Base-by-base conservation (phyloP, 2,888 invertebrate species). In the Perdita meconis region DNA sequence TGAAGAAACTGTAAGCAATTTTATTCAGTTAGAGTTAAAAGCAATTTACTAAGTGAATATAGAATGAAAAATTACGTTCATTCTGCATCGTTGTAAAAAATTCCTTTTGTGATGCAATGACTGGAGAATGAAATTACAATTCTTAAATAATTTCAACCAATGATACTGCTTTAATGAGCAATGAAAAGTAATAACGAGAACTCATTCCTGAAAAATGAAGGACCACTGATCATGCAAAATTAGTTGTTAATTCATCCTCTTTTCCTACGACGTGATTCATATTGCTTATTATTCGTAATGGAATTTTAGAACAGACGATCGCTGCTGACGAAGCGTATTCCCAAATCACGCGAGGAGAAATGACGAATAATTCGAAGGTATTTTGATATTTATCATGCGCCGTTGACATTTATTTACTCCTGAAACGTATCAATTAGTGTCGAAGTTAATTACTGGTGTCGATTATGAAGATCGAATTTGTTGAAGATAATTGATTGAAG, bases 351-450 rank as follows among this genome's bases (percentile, higher is more conserved):
- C n/a, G 53, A 47, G 22, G 30, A 30, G 55, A 38, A 36, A 55
- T 36, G 24, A 42, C 44, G 26, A n/a, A 51, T n/a, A 51, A 26
- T 51, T 66, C 19, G 19, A 47, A 74, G 81, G 47, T 65, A 47
- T 36, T 22, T 66, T 36, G 44, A 74, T 68, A 68, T 63, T 57
- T 50, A 70, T n/a, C 26, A 53, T 44, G 38, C 12, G 57, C 16
- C 5, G 13, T 51, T 55, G 42, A 55, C 64, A 73, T 88, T 85
- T 84, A 84, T 80, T 73, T 56, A 76, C 68, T 84, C 84, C 65
- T 87, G 86, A 88, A 86, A 85, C 57, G 56, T 78, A 80, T 73
- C 78, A 72, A 84, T 86, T 78, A 81, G 72, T 73, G 66, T 77
- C 67, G 59, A 40, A 42, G 67, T 68, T 59, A 66, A 55, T 64